Evolutionary conservation across 2,113 vertebrate genomes (phyloP).

Genomic region (Eulacestoma nigropectus): DNA sequence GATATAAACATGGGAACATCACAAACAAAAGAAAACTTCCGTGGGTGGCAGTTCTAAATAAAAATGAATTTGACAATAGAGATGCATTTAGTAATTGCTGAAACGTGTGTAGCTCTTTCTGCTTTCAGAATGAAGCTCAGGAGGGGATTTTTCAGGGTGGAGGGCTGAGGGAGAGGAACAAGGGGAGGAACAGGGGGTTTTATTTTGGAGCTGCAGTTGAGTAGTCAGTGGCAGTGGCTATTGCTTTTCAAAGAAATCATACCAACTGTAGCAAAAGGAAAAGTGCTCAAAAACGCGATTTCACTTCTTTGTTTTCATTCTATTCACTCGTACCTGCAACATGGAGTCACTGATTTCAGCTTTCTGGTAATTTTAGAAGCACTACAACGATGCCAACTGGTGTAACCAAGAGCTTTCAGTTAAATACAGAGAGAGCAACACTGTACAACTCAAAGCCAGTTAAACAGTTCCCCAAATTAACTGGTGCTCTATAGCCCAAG

Average conservation of each 20-base stretch:
- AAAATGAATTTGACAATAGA: not conserved
- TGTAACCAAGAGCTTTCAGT: conserved; percentile 46
- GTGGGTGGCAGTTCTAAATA: not conserved
- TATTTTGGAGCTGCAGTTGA: not conserved
- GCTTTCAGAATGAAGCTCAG: conserved; percentile 9
- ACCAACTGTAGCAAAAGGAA: not conserved
- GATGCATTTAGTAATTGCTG: not conserved
- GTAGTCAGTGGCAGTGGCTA: not conserved
- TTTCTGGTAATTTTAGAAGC: not conserved
- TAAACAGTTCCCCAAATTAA: conserved; percentile 53
- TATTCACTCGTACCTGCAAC: not conserved
- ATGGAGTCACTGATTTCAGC: not conserved
- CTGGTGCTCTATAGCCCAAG: conserved; percentile 24
- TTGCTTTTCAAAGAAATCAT: not conserved
- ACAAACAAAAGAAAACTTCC: not conserved
- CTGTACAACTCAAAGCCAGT: conserved; percentile 25
- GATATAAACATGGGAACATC: not conserved
- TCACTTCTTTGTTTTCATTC: conserved; percentile 4
- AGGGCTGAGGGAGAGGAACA: not conserved
- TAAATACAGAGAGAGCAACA: conserved; percentile 26
- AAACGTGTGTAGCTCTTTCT: not conserved
- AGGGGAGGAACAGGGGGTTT: not conserved
- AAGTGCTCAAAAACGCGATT: not conserved
- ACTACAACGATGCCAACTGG: not conserved
- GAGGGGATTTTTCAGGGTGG: conserved; percentile 10